Percentiles rank a stretch among this genome's conserved stretches.
Conservation (phyloP, 2,113 vertebrate species). For the Mus spicilegus region DNA sequence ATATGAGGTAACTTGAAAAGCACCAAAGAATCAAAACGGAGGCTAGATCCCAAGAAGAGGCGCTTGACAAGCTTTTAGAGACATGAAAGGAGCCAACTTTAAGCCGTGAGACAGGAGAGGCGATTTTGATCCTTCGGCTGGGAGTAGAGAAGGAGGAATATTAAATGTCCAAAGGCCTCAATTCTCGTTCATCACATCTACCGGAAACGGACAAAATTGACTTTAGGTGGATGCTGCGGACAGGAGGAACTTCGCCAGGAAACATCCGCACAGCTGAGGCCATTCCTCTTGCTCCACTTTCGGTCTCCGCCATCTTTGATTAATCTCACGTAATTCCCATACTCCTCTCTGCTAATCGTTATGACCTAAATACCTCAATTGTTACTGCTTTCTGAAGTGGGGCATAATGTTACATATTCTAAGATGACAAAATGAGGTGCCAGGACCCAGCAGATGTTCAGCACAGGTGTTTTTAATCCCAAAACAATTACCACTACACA, state of each 20-base stretch:
- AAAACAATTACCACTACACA: not conserved
- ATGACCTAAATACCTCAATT: not conserved
- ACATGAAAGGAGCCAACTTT: slow-evolving; percentile 8
- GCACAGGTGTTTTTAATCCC: slow-evolving; percentile 7
- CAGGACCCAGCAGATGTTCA: slow-evolving; percentile 16
- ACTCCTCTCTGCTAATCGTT: not conserved
- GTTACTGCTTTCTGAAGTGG: not conserved
- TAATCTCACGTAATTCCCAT: not conserved
- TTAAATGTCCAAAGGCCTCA: not conserved
- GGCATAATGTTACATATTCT: not conserved
- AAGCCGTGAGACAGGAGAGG: not conserved
- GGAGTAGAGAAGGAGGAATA: not conserved
- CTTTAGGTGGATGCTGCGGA: not conserved
- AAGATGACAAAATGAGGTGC: not conserved
- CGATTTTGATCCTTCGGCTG: not conserved
- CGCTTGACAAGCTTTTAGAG: slow-evolving; percentile 26
- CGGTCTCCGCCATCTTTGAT: not conserved
- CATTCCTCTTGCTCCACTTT: not conserved
- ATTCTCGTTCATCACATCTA: not conserved
- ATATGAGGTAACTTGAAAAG: slow-evolving; percentile 21
- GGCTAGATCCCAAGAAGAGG: not conserved
- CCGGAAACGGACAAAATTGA: not conserved
- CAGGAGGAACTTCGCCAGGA: not conserved
- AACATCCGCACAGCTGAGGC: too few relatives aligned
- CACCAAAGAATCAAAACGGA: slow-evolving; percentile 39